Evolutionary conservation across 2,113 vertebrate genomes (phyloP).

Genomic region (Orthonyx spaldingii): DNA sequence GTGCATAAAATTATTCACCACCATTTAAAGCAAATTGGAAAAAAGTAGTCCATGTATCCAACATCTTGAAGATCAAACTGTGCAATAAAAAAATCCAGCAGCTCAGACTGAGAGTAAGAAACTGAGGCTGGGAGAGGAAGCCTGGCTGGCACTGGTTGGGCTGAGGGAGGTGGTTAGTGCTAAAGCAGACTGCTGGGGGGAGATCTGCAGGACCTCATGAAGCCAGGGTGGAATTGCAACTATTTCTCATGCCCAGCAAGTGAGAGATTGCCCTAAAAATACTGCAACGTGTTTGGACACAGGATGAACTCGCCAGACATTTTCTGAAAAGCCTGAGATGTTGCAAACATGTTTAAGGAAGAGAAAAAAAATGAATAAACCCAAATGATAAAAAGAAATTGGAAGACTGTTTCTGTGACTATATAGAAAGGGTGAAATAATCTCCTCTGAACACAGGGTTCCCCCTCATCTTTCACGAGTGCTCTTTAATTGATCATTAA

Average conservation of each 20-base stretch:
- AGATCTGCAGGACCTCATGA: not conserved
- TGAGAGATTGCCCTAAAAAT: not conserved
- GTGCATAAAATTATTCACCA: not conserved
- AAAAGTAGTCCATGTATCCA: not conserved
- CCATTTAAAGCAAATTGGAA: not conserved
- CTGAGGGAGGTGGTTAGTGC: not conserved
- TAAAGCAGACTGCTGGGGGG: not conserved
- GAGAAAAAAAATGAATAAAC: not conserved
- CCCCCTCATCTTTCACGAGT: not conserved
- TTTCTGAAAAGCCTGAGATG: not conserved
- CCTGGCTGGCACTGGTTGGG: fast-evolving
- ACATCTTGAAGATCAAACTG: not conserved
- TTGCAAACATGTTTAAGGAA: not conserved
- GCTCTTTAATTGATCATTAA: not conserved
- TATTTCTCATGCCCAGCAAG: not conserved
- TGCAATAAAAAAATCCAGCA: not conserved
- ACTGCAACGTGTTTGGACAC: not conserved
- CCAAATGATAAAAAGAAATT: not conserved
- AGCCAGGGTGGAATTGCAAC: not conserved
- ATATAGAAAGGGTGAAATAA: not conserved
- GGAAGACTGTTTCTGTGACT: not conserved
- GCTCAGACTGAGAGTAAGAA: not conserved
- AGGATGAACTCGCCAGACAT: not conserved
- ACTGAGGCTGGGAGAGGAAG: not conserved
- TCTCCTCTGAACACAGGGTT: not conserved